Evolutionary conservation across 2,888 invertebrate species (phyloP).

Genomic region (Sminthurides aquaticus): DNA sequence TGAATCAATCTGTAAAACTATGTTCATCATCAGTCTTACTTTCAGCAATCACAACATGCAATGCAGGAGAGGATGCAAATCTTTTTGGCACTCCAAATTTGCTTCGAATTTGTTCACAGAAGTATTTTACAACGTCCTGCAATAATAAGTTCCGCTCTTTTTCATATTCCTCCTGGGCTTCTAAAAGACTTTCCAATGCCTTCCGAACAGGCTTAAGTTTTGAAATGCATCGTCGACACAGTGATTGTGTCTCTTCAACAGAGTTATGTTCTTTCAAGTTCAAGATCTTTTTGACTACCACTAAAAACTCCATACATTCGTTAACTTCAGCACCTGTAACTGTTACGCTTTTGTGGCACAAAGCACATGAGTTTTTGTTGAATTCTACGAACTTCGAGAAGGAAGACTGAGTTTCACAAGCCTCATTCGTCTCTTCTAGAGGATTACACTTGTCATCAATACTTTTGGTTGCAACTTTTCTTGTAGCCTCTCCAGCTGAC

Average conservation of each 20-base stretch:
- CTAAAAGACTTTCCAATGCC: not conserved
- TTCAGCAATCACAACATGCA: constrained; percentile 1
- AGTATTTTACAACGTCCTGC: constrained; percentile 3
- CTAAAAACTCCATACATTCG: not conserved
- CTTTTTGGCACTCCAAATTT: not conserved
- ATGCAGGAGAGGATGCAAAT: not conserved
- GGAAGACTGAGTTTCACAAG: too few relatives aligned
- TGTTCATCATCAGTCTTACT: constrained; percentile 3
- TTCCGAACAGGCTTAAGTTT: not conserved
- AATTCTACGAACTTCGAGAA: too few relatives aligned
- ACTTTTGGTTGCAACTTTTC: too few relatives aligned
- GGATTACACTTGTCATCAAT: too few relatives aligned
- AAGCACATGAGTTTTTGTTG: not conserved
- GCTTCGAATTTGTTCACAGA: not conserved
- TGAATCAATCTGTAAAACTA: not conserved
- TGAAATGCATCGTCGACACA: not conserved
- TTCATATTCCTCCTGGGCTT: constrained; percentile 3
- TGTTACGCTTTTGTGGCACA: not conserved
- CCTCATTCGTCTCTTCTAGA: too few relatives aligned
- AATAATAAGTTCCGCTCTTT: constrained; percentile 6
- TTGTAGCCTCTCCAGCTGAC: too few relatives aligned
- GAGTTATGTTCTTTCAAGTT: not conserved
- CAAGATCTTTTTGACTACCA: not conserved
- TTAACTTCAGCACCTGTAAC: not conserved
- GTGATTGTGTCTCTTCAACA: not conserved